A percentile compares a stretch with the other conserved stretches of the same genome.
phyloP scores from a whole-genome alignment of 2,797 vertebrate genomes.

The Telmatherina bonti region DNA sequence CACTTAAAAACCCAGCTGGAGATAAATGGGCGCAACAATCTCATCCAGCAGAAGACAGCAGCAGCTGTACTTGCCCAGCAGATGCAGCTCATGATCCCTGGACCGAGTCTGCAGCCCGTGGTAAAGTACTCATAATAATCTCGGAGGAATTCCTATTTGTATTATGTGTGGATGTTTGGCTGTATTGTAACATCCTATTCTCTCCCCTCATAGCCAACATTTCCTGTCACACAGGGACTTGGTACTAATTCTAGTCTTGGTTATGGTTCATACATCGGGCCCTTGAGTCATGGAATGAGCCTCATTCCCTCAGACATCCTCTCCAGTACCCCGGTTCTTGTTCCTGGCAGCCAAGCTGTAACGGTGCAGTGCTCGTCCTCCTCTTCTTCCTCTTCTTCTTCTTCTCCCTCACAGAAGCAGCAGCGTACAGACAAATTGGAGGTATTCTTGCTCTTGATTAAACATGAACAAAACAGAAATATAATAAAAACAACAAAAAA shows the following conservation, averaged over 20 bases:
- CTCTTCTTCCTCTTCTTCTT: constrained; percentile 87
- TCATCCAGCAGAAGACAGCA: constrained; percentile 99
- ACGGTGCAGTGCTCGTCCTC: constrained; percentile 90
- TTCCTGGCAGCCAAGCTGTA: constrained; percentile 92
- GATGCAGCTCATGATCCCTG: constrained; percentile 99
- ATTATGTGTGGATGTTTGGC: constrained; percentile 12
- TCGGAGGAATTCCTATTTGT: neutral
- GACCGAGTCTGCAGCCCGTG: constrained; percentile 92
- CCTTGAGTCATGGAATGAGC: constrained; percentile 93
- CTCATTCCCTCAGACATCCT: constrained; percentile 96
- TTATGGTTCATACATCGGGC: constrained; percentile 95
- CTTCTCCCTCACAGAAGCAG: constrained; percentile 95
- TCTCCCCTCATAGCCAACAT: constrained; percentile 83
- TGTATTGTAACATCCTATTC: constrained; percentile 18
- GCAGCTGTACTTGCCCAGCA: constrained; percentile 98
- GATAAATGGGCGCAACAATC: constrained; percentile 99
- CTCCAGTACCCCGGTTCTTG: constrained; percentile 88
- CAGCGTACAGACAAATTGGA: constrained; percentile 98
- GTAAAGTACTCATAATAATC: constrained; percentile 77
- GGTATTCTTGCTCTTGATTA: constrained; percentile 81
- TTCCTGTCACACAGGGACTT: constrained; percentile 91
- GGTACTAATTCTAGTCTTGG: constrained; percentile 92
- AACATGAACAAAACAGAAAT: neutral
- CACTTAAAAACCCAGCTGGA: constrained; percentile 99
- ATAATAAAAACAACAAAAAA: neutral